A percentile compares a stretch with the other conserved stretches of the same genome.
These are phyloP conservation scores for Pediacus dermestoides DNA, from an alignment of 2,888 invertebrate genomes.

Conservation along the genomic window DNA sequence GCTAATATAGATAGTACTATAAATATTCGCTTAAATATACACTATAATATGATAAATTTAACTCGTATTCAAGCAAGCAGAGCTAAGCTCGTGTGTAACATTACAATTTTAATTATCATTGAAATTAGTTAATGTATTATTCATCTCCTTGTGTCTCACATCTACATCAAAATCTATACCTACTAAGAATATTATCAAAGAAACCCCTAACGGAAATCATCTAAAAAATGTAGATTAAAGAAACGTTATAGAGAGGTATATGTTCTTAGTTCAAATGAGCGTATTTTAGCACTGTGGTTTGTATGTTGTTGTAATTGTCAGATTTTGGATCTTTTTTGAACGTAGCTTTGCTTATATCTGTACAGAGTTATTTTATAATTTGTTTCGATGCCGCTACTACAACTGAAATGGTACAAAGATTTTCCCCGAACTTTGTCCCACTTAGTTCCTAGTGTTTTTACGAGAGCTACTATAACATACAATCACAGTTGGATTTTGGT, in stretches of 20 bases:
- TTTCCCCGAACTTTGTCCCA: constrained; percentile 49
- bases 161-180: constrained; percentile 22
- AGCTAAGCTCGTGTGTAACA: constrained; percentile 35
- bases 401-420: constrained; percentile 44
- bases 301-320: constrained; percentile 25
- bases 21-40: constrained; percentile 37
- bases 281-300: constrained; percentile 28
- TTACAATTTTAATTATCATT: constrained; percentile 17
- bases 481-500: constrained; percentile 48
- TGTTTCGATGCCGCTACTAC: constrained; percentile 26
- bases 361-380: constrained; percentile 22
- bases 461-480: constrained; percentile 42
- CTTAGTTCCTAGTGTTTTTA: neutral
- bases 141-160: constrained; percentile 23
- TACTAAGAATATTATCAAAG: constrained; percentile 14
- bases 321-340: constrained; percentile 17
- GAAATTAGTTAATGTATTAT: constrained; percentile 14
- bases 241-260: constrained; percentile 19
- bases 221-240: constrained; percentile 10
- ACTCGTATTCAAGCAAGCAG: constrained; percentile 37
- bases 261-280: constrained; percentile 23
- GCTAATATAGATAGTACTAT: constrained; percentile 38
- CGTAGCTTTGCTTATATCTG: constrained; percentile 27
- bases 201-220: constrained; percentile 2
- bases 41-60: constrained; percentile 21